Base-by-base conservation (phyloP, 2,113 vertebrate species). In the Cyrtonyx montezumae region DNA sequence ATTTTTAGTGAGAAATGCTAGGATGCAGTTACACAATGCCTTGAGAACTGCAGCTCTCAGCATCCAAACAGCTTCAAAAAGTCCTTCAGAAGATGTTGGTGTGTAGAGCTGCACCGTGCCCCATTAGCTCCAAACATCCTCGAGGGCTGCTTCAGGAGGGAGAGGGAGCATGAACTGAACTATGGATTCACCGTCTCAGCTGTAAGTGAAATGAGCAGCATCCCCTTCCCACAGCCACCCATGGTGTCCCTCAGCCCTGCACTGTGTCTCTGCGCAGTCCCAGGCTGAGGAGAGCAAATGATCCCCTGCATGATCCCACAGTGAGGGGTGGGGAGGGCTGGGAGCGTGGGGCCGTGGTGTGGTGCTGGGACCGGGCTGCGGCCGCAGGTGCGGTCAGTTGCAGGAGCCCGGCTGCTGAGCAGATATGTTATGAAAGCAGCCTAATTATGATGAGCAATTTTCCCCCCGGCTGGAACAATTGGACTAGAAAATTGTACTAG, bases 401-500 rank as follows among this genome's bases (percentile, higher is more conserved):
- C 8, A 18, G 80, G 51, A 71, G 45, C 3, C 30, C 0, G 6
- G 51, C 63, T 36, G 84, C 37, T 55, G 58, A 84, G 46, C 23
- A 63, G 75, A 84, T 78, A 22, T 12, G 49, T 94, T 95, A 94
- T 51, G 91, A 94, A 96, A 93, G 83, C 18, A 80, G 23, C 79
- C 93, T 93, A 88, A 95, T 96, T 95, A 85, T 8, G 49, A 37
- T 0, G 8, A 91, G 79, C 66, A 45, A 42, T 62, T 91, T 93
- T 48, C 34, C 65, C 71, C 61, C 58, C 1, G 62, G 68, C 69
- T 91, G 85, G 83, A 94, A 53, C 90, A 90, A 78, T 56, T 58
- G 90, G 76, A 71, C 73, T 86, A 94, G 95, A 94, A 96, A 95
- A 96, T 92, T 84, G 70, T 58, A 67, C 51, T 78, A 62, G 91